Evolutionary conservation across 1,140 invertebrate genomes (phyloP).

Genomic region (Drosophila pallidifrons): DNA sequence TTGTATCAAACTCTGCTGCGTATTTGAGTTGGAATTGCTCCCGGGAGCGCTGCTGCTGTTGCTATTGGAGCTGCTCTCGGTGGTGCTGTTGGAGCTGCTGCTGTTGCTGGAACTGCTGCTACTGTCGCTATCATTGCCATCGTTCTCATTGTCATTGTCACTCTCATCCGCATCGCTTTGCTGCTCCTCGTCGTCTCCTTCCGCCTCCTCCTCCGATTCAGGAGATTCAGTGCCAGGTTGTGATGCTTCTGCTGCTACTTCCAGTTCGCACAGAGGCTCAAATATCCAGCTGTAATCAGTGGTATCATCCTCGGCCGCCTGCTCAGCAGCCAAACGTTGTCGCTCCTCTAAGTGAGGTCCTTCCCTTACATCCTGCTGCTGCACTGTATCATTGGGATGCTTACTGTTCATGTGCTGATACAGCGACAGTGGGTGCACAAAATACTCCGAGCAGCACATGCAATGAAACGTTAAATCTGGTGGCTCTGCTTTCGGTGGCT

Average conservation of each 20-base stretch:
- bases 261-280: conserved; percentile 79
- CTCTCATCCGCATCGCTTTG: conserved; percentile 24
- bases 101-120: conserved; percentile 46
- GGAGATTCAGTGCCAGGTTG: conserved; percentile 8
- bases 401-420: conserved; percentile 81
- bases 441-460: conserved; percentile 79
- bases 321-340: conserved; percentile 21
- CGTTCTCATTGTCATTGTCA: conserved; percentile 33
- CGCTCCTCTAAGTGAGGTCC: conserved; percentile 33
- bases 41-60: conserved; percentile 48
- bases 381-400: conserved; percentile 57
- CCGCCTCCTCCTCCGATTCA: conserved; percentile 18
- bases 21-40: conserved; percentile 56
- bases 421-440: conserved; percentile 72
- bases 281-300: conserved; percentile 79
- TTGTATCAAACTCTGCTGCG: conserved; percentile 45
- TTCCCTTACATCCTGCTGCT: conserved; percentile 21
- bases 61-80: conserved; percentile 36
- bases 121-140: conserved; percentile 31
- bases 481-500: conserved; percentile 50
- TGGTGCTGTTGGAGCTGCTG: conserved; percentile 36
- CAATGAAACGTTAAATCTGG: conserved; percentile 84
- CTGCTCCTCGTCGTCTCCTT: no score
- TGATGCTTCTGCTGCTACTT: conserved; percentile 42
- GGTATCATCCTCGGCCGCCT: conserved; percentile 56